phyloP scores from a whole-genome alignment of 2,113 vertebrate species.

The Dissostichus mawsoni region DNA sequence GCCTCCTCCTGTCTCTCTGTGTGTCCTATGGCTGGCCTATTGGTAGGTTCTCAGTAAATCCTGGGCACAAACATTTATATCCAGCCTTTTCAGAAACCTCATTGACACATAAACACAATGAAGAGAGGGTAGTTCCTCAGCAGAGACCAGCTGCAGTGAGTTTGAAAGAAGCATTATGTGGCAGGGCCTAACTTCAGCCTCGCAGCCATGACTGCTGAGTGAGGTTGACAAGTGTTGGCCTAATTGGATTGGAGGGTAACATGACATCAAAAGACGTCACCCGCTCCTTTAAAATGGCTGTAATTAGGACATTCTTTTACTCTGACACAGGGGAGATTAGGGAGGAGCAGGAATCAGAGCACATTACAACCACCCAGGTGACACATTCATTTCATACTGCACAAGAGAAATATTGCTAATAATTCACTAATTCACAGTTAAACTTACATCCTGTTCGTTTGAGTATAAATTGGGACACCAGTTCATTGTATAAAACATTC shows the following conservation, averaged over 20 bases:
- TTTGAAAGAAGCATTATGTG: slow-evolving; percentile 8
- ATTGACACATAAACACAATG: slow-evolving; percentile 1
- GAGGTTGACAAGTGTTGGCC: slow-evolving; percentile 74
- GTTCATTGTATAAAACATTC: background rate
- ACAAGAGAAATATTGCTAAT: background rate
- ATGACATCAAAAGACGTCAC: slow-evolving; percentile 86
- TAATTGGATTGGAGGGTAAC: slow-evolving; percentile 83
- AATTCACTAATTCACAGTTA: background rate
- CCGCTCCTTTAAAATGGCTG: slow-evolving; percentile 78
- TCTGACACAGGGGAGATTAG: slow-evolving; percentile 75
- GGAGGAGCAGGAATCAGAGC: slow-evolving; percentile 58
- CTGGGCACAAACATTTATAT: background rate
- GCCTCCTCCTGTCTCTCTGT: no score
- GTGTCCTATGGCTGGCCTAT: no score
- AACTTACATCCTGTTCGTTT: background rate
- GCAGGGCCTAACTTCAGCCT: slow-evolving; percentile 14
- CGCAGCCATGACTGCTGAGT: slow-evolving; percentile 63
- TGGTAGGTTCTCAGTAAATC: background rate
- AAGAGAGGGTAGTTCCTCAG: background rate
- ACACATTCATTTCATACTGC: slow-evolving; percentile 9
- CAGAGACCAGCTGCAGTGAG: background rate
- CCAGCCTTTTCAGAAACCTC: background rate
- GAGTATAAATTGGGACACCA: background rate
- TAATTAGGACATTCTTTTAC: slow-evolving; percentile 83
- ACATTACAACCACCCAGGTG: slow-evolving; percentile 40